Base-by-base conservation (phyloP, 2,888 invertebrate genomes). In the Hemicrepidius hirtus region DNA sequence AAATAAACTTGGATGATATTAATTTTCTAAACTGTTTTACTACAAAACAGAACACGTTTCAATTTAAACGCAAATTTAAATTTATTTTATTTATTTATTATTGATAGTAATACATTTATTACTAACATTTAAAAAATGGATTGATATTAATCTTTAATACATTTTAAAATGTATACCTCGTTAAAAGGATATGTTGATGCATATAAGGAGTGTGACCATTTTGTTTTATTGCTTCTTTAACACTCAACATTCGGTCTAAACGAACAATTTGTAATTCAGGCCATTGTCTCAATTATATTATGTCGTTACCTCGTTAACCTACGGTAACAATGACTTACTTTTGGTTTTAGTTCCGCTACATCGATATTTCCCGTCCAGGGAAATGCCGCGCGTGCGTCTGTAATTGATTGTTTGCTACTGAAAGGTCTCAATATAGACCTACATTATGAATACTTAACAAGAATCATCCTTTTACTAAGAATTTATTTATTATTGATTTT, bases 121-220 rank as follows among this genome's bases (percentile, higher is more conserved):
- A n/a, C n/a, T n/a, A n/a, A n/a, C n/a, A n/a, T n/a, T n/a, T n/a
- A n/a, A n/a, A n/a, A n/a, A n/a, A n/a, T n/a, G n/a, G n/a, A n/a
- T n/a, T n/a, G n/a, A n/a, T n/a, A n/a, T n/a, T n/a, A n/a, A n/a
- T n/a, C n/a, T n/a, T n/a, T n/a, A n/a, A n/a, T n/a, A n/a, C n/a
- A 40, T 13, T 40, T 13, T 13, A 40, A n/a, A 40, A 40, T 9
- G 13, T 44, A 12, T 55, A 86, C 86, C 86, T 85, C 75, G 86
- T 86, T 78, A 84, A 82, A 73, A 86, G 81, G 75, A 86, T 86
- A 82, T 86, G 85, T 81, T 86, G 84, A 80, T 85, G 86, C 86
- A 86, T 86, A 78, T 86, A 86, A 71, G 84, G 82, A 74, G 80
- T 80, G 76, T 84, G 82, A 64, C 80, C 83, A 84, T 84, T 84